Conservation (phyloP, 2,113 vertebrate species). For the Chamaetylas fuelleborni region DNA sequence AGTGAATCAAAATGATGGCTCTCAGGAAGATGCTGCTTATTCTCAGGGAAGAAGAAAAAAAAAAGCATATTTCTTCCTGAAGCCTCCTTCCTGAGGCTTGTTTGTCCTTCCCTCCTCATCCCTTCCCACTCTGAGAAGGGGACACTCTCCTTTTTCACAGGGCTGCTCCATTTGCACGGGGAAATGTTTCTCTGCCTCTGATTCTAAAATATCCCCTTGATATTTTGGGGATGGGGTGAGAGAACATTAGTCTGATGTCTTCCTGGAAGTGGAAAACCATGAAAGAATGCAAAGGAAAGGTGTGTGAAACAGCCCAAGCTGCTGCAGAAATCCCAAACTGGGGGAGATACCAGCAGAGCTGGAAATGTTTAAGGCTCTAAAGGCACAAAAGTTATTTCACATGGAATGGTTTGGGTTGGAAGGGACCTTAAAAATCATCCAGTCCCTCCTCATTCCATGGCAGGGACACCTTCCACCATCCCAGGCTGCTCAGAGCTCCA, state of each 20-base stretch:
- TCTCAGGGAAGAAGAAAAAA: background rate
- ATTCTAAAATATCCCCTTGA: constrained; percentile 1
- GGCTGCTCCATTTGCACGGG: background rate
- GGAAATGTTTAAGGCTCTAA: background rate
- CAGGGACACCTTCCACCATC: background rate
- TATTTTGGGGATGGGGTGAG: background rate
- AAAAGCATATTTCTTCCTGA: background rate
- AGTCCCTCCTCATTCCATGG: background rate
- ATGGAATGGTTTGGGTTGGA: background rate
- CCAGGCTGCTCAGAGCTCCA: background rate
- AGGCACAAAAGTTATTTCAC: background rate
- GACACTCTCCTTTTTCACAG: background rate
- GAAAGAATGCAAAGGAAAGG: background rate
- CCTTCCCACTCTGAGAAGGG: background rate
- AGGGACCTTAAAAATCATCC: background rate
- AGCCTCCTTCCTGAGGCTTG: background rate
- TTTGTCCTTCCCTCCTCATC: background rate
- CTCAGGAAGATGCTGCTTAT: constrained; percentile 54
- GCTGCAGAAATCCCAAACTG: background rate
- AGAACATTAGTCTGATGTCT: background rate
- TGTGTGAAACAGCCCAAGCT: background rate
- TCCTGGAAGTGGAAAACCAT: background rate
- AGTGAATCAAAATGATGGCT: constrained; percentile 47
- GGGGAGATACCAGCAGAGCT: background rate
- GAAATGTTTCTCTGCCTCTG: background rate